A percentile compares a stretch with the other conserved stretches of the same genome.
Conservation (phyloP, 2,113 vertebrate species). For the Eulacestoma nigropectus region DNA sequence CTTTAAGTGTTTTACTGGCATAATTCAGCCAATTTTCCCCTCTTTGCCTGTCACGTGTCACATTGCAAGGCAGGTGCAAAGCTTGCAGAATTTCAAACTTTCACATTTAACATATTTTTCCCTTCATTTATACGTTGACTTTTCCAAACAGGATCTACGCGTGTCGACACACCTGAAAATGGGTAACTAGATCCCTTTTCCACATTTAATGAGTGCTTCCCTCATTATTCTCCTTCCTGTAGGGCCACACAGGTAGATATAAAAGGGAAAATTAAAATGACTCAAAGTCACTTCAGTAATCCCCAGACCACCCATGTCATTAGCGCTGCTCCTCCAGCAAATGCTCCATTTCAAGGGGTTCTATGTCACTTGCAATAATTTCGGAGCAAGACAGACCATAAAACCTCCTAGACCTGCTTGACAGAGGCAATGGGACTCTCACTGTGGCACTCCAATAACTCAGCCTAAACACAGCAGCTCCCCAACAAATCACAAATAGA, state of each 20-base stretch:
- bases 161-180: conserved; percentile 33
- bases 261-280: conserved; percentile 57
- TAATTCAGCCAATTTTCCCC: neutral
- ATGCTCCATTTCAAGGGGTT: conserved; percentile 13
- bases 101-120: neutral
- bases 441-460: neutral
- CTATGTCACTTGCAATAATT: conserved; percentile 37
- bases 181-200: conserved; percentile 43
- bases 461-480: neutral
- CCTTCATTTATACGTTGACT: neutral
- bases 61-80: conserved; percentile 6
- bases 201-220: conserved; percentile 57
- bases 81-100: conserved; percentile 1
- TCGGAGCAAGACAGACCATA: conserved; percentile 21
- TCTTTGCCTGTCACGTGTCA: neutral
- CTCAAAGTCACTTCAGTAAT: conserved; percentile 32
- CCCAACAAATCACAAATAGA: neutral
- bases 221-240: conserved; percentile 44
- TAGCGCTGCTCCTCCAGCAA: neutral
- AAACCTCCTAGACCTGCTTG: conserved; percentile 6
- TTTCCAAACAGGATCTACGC: conserved; percentile 17
- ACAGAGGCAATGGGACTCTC: neutral
- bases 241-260: conserved; percentile 58
- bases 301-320: conserved; percentile 49
- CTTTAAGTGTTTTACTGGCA: neutral